These are phyloP conservation scores for Pangasius larnaudii DNA, from an alignment of 2,797 vertebrate species.

Conservation along the genomic window DNA sequence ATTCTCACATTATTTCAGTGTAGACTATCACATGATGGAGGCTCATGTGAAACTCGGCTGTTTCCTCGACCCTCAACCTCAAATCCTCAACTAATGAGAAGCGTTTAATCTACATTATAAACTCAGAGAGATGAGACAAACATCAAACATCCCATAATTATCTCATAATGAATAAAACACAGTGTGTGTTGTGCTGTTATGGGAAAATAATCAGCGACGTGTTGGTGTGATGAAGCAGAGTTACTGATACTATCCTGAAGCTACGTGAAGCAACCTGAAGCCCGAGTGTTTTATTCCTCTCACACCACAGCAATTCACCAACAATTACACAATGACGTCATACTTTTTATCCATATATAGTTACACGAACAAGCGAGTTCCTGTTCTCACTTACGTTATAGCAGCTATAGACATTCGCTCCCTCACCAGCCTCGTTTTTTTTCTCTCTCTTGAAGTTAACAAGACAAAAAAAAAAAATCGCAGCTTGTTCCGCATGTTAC, in stretches of 20 bases:
- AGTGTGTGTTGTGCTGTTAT: background rate
- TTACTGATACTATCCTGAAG: background rate
- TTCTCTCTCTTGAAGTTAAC: no score
- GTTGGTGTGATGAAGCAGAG: background rate
- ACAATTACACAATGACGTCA: background rate
- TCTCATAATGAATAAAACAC: background rate
- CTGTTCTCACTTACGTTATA: background rate
- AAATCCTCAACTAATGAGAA: slow-evolving; percentile 10
- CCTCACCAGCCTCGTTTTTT: background rate
- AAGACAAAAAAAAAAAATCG: no score
- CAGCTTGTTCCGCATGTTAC: no score
- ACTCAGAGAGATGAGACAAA: background rate
- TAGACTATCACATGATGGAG: slow-evolving; percentile 57
- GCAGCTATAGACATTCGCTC: background rate
- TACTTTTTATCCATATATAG: background rate
- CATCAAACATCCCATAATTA: slow-evolving; percentile 17
- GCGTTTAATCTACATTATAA: background rate
- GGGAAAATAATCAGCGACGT: background rate
- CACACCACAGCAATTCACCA: background rate
- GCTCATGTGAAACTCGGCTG: slow-evolving; percentile 83
- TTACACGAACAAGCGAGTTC: background rate
- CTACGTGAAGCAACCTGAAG: background rate
- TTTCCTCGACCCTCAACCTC: slow-evolving; percentile 39
- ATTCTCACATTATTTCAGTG: slow-evolving; percentile 41
- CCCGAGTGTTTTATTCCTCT: background rate